Evolutionary conservation across 2,797 vertebrate species (phyloP).

Genomic region (Liasis olivaceus): DNA sequence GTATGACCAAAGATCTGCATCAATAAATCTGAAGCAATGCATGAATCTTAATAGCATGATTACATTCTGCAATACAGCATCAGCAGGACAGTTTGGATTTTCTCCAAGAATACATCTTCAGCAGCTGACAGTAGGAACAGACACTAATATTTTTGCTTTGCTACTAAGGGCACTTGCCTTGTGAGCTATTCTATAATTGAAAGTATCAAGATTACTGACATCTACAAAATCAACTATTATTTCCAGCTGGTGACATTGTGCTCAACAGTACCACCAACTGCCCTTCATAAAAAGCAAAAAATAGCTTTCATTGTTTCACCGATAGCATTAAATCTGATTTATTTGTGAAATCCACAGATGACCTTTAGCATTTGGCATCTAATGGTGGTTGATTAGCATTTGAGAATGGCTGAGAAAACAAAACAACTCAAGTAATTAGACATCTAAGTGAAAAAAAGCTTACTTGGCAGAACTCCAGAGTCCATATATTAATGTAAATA

Average conservation of each 20-base stretch:
- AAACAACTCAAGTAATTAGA: conserved; percentile 50
- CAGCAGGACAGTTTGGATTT: conserved; percentile 18
- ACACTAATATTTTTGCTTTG: neutral
- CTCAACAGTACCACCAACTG: conserved; percentile 27
- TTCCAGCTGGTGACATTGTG: conserved; percentile 32
- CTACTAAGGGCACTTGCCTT: neutral
- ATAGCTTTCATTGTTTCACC: conserved; percentile 47
- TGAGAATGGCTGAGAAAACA: conserved; percentile 49
- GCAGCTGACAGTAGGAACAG: conserved; percentile 7
- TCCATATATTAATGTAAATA: conserved; percentile 62
- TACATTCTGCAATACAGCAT: neutral
- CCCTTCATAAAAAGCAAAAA: conserved; percentile 38
- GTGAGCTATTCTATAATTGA: conserved; percentile 1
- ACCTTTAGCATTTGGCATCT: conserved; percentile 43
- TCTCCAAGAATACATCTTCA: conserved; percentile 13
- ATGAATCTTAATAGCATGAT: neutral
- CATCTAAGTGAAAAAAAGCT: conserved; percentile 53
- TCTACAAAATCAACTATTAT: conserved; percentile 12
- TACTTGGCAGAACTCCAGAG: conserved; percentile 50
- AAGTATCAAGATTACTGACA: conserved; percentile 31
- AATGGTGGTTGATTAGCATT: conserved; percentile 51
- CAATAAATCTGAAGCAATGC: neutral
- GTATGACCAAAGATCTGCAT: neutral
- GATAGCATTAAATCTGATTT: conserved; percentile 51
- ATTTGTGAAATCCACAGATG: conserved; percentile 58